phyloP scores from a whole-genome alignment of 1,140 invertebrate genomes.

The Camponotus vicinus region DNA sequence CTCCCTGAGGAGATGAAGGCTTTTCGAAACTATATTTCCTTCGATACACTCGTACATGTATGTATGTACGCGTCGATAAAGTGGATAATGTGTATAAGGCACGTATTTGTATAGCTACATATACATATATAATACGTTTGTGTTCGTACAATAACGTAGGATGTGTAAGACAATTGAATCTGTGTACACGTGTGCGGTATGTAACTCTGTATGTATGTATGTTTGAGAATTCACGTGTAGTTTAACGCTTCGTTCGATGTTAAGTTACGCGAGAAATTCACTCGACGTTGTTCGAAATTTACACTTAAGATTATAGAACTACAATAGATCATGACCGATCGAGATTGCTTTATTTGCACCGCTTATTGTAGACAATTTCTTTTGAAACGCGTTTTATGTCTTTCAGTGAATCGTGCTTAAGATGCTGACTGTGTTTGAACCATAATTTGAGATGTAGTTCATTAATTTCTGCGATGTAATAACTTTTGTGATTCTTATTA shows the following conservation, averaged over 20 bases:
- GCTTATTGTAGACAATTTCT: not conserved
- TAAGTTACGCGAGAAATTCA: conserved; percentile 54
- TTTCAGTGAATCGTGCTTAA: not conserved
- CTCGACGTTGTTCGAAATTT: conserved; percentile 40
- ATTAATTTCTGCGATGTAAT: too few species aligned
- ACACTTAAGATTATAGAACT: conserved; percentile 51
- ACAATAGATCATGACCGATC: conserved; percentile 46
- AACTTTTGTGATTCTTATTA: not conserved
- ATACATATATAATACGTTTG: not conserved
- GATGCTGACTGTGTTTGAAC: too few species aligned
- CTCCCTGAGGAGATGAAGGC: not conserved
- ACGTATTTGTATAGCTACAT: not conserved
- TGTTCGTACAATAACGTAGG: conserved; percentile 15
- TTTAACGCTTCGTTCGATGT: conserved; percentile 44
- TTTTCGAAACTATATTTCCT: conserved; percentile 30
- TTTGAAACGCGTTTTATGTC: not conserved
- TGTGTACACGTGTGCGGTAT: not conserved
- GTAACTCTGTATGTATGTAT: not conserved
- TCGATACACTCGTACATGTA: conserved; percentile 33
- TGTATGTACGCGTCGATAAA: not conserved
- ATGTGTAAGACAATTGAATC: not conserved
- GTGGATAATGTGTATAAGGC: not conserved
- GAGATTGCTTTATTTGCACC: not conserved
- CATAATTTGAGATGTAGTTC: too few species aligned
- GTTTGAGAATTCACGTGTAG: not conserved